Evolutionary conservation across 1,140 invertebrate genomes (phyloP).

Genomic region (Cylas formicarius): DNA sequence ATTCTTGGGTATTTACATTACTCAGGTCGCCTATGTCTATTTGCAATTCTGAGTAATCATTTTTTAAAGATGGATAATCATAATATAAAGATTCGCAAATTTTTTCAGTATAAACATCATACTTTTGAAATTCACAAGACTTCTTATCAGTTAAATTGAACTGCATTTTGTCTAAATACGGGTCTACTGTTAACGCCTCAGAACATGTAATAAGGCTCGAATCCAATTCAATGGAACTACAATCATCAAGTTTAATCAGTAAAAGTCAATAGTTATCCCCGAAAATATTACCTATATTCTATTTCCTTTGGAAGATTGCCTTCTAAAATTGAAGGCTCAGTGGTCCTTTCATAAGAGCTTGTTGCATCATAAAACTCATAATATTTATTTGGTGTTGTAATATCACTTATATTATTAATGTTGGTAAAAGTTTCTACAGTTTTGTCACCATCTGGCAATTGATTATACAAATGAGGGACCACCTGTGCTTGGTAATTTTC

Average conservation of each 20-base stretch:
- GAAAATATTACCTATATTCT: constrained; percentile 33
- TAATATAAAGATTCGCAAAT: constrained; percentile 39
- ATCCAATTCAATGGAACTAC: constrained; percentile 27
- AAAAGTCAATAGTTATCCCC: neutral
- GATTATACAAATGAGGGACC: constrained; percentile 34
- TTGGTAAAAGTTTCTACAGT: constrained; percentile 13
- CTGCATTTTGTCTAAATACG: constrained; percentile 28
- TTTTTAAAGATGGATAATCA: constrained; percentile 34
- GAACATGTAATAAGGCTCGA: constrained; percentile 19
- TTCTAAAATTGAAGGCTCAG: constrained; percentile 20
- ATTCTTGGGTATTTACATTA: constrained; percentile 39
- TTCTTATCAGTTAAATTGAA: constrained; percentile 31
- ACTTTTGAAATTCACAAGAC: constrained; percentile 31
- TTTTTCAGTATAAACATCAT: constrained; percentile 35
- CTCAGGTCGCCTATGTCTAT: constrained; percentile 37
- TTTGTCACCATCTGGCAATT: constrained; percentile 14
- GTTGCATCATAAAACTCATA: constrained; percentile 22
- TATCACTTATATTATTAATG: constrained; percentile 10
- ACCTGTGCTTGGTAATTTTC: constrained; percentile 37
- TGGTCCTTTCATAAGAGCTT: constrained; percentile 19
- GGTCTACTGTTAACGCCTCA: constrained; percentile 12
- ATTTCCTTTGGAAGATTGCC: constrained; percentile 38
- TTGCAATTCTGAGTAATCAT: constrained; percentile 37
- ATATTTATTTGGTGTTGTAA: constrained; percentile 16
- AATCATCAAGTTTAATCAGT: constrained; percentile 3